Evolutionary conservation across 2,888 invertebrate species (phyloP), one percentile per base, ranked within the genome.

Genomic region (Drosophila sordidapex): DNA sequence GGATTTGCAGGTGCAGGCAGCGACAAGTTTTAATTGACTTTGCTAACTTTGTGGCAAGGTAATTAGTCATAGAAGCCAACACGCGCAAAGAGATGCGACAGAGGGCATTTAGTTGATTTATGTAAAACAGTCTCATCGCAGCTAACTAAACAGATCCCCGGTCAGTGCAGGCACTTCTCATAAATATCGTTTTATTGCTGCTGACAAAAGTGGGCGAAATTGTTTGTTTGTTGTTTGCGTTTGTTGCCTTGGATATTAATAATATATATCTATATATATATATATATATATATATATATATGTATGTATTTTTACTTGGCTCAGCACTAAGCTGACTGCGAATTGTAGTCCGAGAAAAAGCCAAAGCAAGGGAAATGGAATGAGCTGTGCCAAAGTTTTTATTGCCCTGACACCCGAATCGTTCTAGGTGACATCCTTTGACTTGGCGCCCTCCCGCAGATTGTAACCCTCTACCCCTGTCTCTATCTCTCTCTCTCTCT

Each of bases 171-270:
- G 43, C 68, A 65, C 74, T 73, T 73, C 72, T 87, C 85, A 78
- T 85, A 85, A 87, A 85, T 85, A 89, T 82, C 35, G 70, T 89
- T 89, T 85, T 85, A 89, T 89, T 89, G 72, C 82, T 56, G 57
- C 58, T 59, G 80, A 82, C 79, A 76, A 89, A 83, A 83, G 70
- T 79, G 79, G 69, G 70, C 70, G 73, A 70, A 83, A 76, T 53
- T 60, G 51, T 70, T 69, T 81, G 70, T 83, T 40, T 59, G 59
- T 66, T 81, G 64, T 64, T 67, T 69, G 62, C 60, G 56, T 31
- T 57, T 43, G 63, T 54, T 63, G 70, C 52, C 67, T 66, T 58
- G 71, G 82, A 76, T 89, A 89, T 84, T 84, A 84, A 87, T 89
- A 89, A 87, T 79, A 76, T 81, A 29, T 57, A 48, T 74, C 13